Base-by-base conservation (phyloP, 2,113 vertebrate genomes). In the Serinus canaria region DNA sequence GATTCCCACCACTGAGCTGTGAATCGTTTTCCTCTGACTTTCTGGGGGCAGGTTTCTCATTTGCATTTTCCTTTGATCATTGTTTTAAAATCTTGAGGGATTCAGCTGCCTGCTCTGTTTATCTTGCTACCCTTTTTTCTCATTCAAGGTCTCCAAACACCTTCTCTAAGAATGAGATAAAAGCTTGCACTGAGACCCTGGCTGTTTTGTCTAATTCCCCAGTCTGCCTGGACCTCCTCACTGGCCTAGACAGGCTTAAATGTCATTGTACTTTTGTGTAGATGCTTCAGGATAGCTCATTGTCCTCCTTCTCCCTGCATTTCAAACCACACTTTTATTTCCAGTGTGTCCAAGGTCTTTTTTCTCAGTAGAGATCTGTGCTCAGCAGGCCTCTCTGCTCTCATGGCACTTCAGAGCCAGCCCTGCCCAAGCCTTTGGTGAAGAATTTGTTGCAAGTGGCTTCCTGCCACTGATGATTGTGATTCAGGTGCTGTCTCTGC, bases 21-120 rank as follows among this genome's bases (percentile, higher is more conserved):
- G 35, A 90, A 55, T 82, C 37, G 46, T 79, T 82, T 90, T 47
- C 35, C 25, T 80, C 75, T 75, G 69, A 55, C 86, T 93, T 91
- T 83, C 86, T 41, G 66, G 87, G 80, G 66, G 60, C 69, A 63
- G 58, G 31, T 81, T 92, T 12, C 62, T 91, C 62, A 74, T 87
- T 81, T 82, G 37, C 74, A 87, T 94, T 95, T 92, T 90, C n/a
- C 53, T 96, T 92, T 94, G 94, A 95, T 91, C 83, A 43, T 76
- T 91, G 81, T 94, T 96, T 95, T 62, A 76, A 87, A 94, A 76
- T 73, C 94, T 84, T 58, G 33, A 76, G 89, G 74, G 52, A 87
- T 84, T 94, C 87, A 84, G 81, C 95, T 87, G 77, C 66, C 60
- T 86, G 41, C 69, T 96, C 89, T 91, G 63, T 94, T 95, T 97